Evolutionary conservation across 2,113 vertebrate genomes (phyloP), one percentile per base, ranked within the genome.

Genomic region (Antechinus flavipes): DNA sequence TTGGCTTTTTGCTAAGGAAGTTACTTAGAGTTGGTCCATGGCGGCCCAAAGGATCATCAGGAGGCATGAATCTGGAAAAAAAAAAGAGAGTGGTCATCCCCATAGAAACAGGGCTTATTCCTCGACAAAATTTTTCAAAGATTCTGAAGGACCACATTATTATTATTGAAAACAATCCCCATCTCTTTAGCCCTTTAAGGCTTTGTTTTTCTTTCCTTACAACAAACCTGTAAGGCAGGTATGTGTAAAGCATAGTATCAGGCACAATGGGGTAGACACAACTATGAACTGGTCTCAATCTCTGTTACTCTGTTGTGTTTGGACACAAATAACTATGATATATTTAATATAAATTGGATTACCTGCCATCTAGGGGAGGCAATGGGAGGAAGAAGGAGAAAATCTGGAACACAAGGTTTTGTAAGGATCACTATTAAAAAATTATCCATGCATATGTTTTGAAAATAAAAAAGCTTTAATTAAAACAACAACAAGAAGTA

Each of bases 1-100:
- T 98, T 0, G 99, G 99, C 92, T 98, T 99, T 97, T 98, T 99
- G 94, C 98, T 99, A 94, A 99, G 98, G 91, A 99, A 99, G 94
- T 99, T 99, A 93, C 97, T 98, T 42, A 99, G 98, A 19, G 98
- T 99, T 92, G 99, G 99, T 58, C 99, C 99, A 0, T 99, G 99
- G 94, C 99, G 99, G 42, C 99, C 99, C 96, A 99, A 94, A 0
- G 99, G 99, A 93, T 99, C 99, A n/a, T 99, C 99, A 0, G 99
- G 99, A 97, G 99, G 99, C 99, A 99, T 99, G 97, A 99, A 99
- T 98, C 99, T 99, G 96, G 91, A 97, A 98, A 53, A 54, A 3
- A 97, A 49, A 49, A 49, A 93, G 68, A 95, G 24, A 89, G 23
- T 1, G 52, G 54, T 84, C n/a, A 84, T 42, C n/a, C 19, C 68